Evolutionary conservation across 2,888 invertebrate species (phyloP), one percentile per base, ranked within the genome.

Genomic region (Pseudococcus viburni): DNA sequence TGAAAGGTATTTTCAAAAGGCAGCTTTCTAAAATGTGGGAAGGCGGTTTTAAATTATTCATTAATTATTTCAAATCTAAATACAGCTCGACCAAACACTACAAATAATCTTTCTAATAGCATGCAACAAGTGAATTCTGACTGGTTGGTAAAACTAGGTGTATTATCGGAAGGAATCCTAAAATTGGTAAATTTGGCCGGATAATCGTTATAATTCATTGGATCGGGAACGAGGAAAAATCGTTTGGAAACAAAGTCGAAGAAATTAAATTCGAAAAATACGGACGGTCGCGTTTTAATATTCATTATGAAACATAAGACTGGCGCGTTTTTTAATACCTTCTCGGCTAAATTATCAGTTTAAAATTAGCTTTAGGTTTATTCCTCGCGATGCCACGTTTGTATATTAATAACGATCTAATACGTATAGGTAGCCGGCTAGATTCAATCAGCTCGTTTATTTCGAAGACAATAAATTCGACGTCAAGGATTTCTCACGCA

Each of bases 391-490:
- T 51, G 4, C 51, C 19, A 1, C 9, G 26, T 68, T 26, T 7
- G 68, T 68, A 64, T 64, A 55, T 55, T 68, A 68, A 68, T 68
- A 68, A 68, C 26, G 68, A 26, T 26, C 26, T 12, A 12, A 15
- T 51, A 51, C 48, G 3, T 48, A 48, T 9, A 48, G 15, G 19
- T 64, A 15, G 68, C 68, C 9, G 4, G 11, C 2, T 68, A 68
- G 68, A 68, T 68, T 68, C 68, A 68, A 68, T 68, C 68, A 68
- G 68, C 68, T 68, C 15, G 68, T 68, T 68, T 19, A 68, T 68
- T 68, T 68, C 68, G 68, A 68, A 68, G 68, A 68, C 68, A 68
- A 68, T 68, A 68, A 68, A 68, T 68, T 68, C 68, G 68, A 68
- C 68, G 68, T 68, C 68, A 68, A 26, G 68, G 68, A 68, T 68